Evolutionary conservation across 2,888 invertebrate genomes (phyloP).

Genomic region (Pheosia gnoma): DNA sequence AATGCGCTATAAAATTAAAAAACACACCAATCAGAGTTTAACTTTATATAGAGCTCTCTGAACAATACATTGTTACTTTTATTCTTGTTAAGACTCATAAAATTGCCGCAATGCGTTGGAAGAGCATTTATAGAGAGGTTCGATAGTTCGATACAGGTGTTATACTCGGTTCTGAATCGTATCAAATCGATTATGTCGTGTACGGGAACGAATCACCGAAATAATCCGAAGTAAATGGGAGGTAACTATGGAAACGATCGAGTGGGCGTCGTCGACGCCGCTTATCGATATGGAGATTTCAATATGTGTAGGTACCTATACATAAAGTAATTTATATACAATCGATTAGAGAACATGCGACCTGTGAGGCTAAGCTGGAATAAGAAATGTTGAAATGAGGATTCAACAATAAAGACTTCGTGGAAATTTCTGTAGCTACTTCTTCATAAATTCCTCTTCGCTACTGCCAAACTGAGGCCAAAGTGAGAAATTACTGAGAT

Average conservation of each 20-base stretch:
- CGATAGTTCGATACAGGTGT: constrained; percentile 37
- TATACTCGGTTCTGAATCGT: constrained; percentile 53
- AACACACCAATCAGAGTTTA: constrained; percentile 25
- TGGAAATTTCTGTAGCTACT: background rate
- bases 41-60: constrained; percentile 25
- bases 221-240: constrained; percentile 45
- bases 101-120: constrained; percentile 16
- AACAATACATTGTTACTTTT: constrained; percentile 21
- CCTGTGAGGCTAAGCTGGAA: constrained; percentile 12
- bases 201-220: constrained; percentile 55
- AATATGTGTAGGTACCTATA: constrained; percentile 19
- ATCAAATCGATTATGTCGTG: constrained; percentile 60
- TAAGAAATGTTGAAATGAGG: constrained; percentile 7
- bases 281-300: constrained; percentile 32
- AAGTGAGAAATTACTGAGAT: no score
- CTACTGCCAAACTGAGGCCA: no score
- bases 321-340: constrained; percentile 4
- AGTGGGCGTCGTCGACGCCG: constrained; percentile 29
- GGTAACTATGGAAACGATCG: constrained; percentile 43
- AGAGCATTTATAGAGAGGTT: constrained; percentile 26
- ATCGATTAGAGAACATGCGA: background rate
- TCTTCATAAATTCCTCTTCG: background rate
- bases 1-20: constrained; percentile 26
- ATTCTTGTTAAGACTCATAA: constrained; percentile 20
- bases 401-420: background rate